Conservation (phyloP, 2,797 vertebrate species). For the Threskiornis aethiopicus region DNA sequence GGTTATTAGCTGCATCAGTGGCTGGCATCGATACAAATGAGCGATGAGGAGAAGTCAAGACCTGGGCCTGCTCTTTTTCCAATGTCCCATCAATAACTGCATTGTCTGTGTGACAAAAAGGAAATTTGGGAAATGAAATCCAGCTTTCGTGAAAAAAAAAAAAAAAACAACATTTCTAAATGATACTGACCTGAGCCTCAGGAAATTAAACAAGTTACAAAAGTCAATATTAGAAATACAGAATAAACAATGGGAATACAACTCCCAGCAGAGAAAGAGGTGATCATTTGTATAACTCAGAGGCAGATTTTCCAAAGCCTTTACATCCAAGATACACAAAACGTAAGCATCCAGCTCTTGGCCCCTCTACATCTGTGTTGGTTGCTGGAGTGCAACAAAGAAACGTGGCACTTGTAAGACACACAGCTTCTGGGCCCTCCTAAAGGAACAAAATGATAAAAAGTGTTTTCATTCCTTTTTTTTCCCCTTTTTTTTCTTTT, state of each 20-base stretch:
- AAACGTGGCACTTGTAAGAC: conserved; percentile 46
- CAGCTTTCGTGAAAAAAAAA: not conserved
- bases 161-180: not conserved
- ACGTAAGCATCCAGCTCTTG: not conserved
- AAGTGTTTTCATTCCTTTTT: not conserved
- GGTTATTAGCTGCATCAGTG: not conserved
- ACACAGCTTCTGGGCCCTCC: conserved; percentile 1
- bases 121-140: not conserved
- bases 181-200: not conserved
- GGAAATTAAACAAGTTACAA: conserved; percentile 40
- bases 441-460: conserved; percentile 42
- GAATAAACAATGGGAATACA: conserved; percentile 16
- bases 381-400: conserved; percentile 55
- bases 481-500: not conserved
- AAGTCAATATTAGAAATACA: conserved; percentile 2
- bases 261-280: conserved; percentile 15
- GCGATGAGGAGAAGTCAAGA: not conserved
- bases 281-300: conserved; percentile 34
- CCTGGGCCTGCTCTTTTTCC: not conserved
- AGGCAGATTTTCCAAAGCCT: conserved; percentile 33
- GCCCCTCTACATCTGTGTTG: conserved; percentile 1
- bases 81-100: not conserved
- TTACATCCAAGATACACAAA: conserved; percentile 53
- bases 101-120: not conserved
- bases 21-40: not conserved